Conservation (phyloP, 37 sponge, comb jelly and placozoan species). For the Lycopodina hypogea region DNA sequence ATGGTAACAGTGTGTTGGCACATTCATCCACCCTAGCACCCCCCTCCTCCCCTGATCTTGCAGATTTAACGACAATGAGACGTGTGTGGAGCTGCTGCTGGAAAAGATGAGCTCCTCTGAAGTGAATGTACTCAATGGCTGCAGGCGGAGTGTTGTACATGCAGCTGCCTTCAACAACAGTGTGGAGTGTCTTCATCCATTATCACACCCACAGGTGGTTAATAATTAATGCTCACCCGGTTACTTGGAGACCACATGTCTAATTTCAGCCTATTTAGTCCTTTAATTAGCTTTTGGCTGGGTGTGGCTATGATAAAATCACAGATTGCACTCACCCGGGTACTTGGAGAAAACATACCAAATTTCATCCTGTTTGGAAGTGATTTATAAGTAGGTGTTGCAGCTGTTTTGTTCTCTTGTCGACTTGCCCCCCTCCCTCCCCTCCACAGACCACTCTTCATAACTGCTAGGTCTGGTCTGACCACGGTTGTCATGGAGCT, state of each 20-base stretch:
- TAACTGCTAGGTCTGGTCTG: slow-evolving; percentile 72
- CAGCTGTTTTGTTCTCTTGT: slow-evolving; percentile 1
- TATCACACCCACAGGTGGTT: too few species aligned
- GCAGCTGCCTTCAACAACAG: slow-evolving; percentile 80
- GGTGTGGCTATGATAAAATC: too few species aligned
- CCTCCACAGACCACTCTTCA: slow-evolving; percentile 61
- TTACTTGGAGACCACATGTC: too few species aligned
- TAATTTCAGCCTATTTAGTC: too few species aligned
- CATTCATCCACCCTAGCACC: too few species aligned
- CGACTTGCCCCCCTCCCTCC: background rate
- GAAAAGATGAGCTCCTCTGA: slow-evolving; percentile 52
- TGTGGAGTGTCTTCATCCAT: slow-evolving; percentile 71
- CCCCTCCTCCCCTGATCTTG: slow-evolving; percentile 4
- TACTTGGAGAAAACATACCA: too few species aligned
- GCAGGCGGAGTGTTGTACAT: slow-evolving; percentile 56
- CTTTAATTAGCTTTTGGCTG: too few species aligned
- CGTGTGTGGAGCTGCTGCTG: slow-evolving; percentile 77
- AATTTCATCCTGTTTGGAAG: too few species aligned
- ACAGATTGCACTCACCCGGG: too few species aligned
- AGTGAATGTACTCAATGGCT: slow-evolving; percentile 45
- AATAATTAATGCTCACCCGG: too few species aligned
- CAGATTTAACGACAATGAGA: slow-evolving; percentile 77
- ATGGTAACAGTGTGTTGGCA: background rate
- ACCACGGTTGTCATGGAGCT: slow-evolving; percentile 74
- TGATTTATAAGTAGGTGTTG: too few species aligned